Base-by-base conservation (phyloP, 1,140 invertebrate species). In the Atta colombica region DNA sequence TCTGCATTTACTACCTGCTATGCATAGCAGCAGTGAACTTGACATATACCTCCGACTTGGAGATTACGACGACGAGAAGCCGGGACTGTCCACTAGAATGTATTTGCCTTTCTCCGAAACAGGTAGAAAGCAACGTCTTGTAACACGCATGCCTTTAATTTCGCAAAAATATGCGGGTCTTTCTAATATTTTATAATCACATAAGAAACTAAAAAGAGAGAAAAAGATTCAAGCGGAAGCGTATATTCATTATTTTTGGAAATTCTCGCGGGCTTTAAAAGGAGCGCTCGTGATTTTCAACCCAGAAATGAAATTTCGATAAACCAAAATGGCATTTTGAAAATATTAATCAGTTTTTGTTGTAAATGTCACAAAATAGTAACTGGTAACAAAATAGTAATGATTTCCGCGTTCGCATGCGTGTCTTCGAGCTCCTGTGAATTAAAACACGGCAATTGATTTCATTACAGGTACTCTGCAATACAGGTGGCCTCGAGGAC, bases 81-180 rank as follows among this genome's bases (percentile, higher is more conserved):
- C 53, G 85, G 58, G 82, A 91, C 18, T 98, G 97, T 93, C 97
- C 97, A 87, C 94, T 96, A 89, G 97, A 97, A 95, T 98, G 97
- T 95, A 98, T 98, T 93, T 98, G 97, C 93, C 96, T 98, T 61
- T 98, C 97, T 71, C 97, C 97, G 92, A 97, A 97, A 90, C 97
- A 98, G 97, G 97, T 98, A 96, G 45, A 31, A 31, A 74, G n/a
- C 3, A 14, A 61, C 1, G 65, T 1, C 5, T 82, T 16, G 0
- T 75, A 28, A 16, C 12, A 31, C 2, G 16, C 71, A 49, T 49
- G 6, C 39, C 16, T 14, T 61, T 53, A 25, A 63, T 75, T 61
- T 60, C 51, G 51, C 10, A 21, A 60, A 10, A 61, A 16, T 18
- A 12, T 16, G 28, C 49, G 49, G 14, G 7, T 18, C 6, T 39